Evolutionary conservation across 2,888 invertebrate species (phyloP).

Genomic region (Rhodophaea formosa): DNA sequence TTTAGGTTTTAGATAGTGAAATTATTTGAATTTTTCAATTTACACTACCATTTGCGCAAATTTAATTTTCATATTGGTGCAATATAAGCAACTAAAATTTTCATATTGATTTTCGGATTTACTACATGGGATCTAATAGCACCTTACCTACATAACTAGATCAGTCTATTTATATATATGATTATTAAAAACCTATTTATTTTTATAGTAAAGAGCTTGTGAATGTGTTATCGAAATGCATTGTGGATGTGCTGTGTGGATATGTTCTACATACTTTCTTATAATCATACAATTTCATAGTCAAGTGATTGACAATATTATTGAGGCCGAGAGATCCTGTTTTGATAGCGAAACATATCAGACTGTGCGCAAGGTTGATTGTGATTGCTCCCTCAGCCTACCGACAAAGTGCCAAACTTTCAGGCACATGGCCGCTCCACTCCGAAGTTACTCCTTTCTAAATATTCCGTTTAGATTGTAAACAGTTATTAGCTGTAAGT

Average conservation of each 20-base stretch:
- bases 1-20: constrained; percentile 51
- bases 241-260: constrained; percentile 23
- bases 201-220: constrained; percentile 41
- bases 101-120: neutral
- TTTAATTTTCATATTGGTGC: constrained; percentile 3
- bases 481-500: constrained; percentile 72
- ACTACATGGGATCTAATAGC: neutral
- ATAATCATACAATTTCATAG: constrained; percentile 18
- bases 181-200: constrained; percentile 47
- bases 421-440: constrained; percentile 42
- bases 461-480: constrained; percentile 70
- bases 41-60: neutral
- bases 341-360: constrained; percentile 50
- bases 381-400: constrained; percentile 13
- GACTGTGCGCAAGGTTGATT: constrained; percentile 18
- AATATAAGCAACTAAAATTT: neutral
- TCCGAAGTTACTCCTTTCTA: constrained; percentile 43
- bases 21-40: constrained; percentile 41
- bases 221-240: constrained; percentile 23
- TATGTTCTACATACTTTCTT: constrained; percentile 19
- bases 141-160: constrained; percentile 23
- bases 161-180: constrained; percentile 21
- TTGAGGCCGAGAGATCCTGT: constrained; percentile 26
- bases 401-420: constrained; percentile 58
- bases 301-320: constrained; percentile 41